Evolutionary conservation across 1,140 invertebrate genomes (phyloP).

Genomic region (Manduca sexta): DNA sequence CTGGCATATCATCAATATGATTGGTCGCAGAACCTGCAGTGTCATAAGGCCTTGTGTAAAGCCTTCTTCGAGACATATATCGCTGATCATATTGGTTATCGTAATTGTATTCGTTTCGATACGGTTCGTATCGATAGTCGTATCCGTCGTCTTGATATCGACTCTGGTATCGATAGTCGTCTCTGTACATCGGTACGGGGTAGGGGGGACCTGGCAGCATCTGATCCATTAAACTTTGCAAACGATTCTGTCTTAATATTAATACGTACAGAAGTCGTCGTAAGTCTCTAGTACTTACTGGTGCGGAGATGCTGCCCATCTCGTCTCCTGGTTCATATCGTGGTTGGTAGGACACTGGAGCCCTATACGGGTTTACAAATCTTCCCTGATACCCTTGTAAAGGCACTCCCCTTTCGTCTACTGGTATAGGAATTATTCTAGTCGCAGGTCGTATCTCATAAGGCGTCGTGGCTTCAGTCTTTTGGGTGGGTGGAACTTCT

Average conservation of each 20-base stretch:
- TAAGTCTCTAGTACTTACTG: conserved; percentile 75
- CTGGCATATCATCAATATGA: conserved; percentile 74
- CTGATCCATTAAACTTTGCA: conserved; percentile 72
- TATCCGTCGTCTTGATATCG: conserved; percentile 54
- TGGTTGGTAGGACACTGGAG: conserved; percentile 43
- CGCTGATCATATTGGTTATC: conserved; percentile 65
- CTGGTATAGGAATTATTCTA: conserved; percentile 50
- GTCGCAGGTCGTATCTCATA: conserved; percentile 49
- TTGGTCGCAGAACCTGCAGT: conserved; percentile 59
- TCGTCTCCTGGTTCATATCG: conserved; percentile 50
- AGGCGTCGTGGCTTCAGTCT: conserved; percentile 34
- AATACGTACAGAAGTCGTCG: conserved; percentile 74
- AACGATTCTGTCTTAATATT: conserved; percentile 70
- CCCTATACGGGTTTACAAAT: conserved; percentile 51
- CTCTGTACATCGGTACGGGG: conserved; percentile 35
- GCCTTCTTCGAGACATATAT: conserved; percentile 52
- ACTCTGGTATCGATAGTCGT: conserved; percentile 39
- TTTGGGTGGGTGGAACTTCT: conserved; percentile 36
- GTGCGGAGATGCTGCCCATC: conserved; percentile 58
- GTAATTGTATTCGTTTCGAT: conserved; percentile 49
- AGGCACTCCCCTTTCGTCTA: conserved; percentile 58
- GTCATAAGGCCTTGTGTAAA: conserved; percentile 63
- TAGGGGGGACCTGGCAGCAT: conserved; percentile 48
- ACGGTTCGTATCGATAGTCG: conserved; percentile 54
- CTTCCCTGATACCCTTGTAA: conserved; percentile 55